A percentile compares a stretch with the other conserved stretches of the same genome.
Conservation (phyloP, 2,888 invertebrate species). For the Acanthosoma haemorrhoidale region DNA sequence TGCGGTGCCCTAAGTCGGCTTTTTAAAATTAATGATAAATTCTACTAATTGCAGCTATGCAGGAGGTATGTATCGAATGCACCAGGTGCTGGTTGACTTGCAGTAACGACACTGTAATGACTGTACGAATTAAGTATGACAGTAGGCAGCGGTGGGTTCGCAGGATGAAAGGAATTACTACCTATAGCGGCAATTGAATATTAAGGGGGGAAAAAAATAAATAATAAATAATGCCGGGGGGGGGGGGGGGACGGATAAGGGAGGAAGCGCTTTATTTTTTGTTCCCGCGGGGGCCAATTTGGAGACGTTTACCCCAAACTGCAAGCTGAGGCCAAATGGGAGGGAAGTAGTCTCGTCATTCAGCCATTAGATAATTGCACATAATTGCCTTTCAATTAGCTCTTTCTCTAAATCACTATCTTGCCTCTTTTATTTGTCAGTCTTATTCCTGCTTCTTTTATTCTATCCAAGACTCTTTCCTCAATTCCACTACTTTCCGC, state of each 20-base stretch:
- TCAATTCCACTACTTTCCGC: neutral
- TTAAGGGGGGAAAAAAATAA: neutral
- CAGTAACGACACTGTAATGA: too few relatives aligned
- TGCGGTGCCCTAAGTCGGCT: too few relatives aligned
- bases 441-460: neutral
- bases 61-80: too few relatives aligned
- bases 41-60: too few relatives aligned
- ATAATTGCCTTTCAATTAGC: neutral
- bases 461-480: neutral
- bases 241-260: neutral
- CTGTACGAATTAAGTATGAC: too few relatives aligned
- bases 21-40: too few relatives aligned
- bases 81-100: too few relatives aligned
- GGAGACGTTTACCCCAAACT: conserved; percentile 8
- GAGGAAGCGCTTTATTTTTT: neutral
- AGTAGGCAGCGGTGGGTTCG: too few relatives aligned
- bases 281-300: neutral
- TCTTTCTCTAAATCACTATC: neutral
- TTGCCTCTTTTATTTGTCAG: neutral
- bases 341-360: neutral
- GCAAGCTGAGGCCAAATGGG: neutral
- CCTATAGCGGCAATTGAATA: too few relatives aligned
- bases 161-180: too few relatives aligned
- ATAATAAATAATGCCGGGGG: neutral
- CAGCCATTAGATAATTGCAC: conserved; percentile 3